phyloP scores from a whole-genome alignment of 2,888 invertebrate species.

The Odontomyia ornata region DNA sequence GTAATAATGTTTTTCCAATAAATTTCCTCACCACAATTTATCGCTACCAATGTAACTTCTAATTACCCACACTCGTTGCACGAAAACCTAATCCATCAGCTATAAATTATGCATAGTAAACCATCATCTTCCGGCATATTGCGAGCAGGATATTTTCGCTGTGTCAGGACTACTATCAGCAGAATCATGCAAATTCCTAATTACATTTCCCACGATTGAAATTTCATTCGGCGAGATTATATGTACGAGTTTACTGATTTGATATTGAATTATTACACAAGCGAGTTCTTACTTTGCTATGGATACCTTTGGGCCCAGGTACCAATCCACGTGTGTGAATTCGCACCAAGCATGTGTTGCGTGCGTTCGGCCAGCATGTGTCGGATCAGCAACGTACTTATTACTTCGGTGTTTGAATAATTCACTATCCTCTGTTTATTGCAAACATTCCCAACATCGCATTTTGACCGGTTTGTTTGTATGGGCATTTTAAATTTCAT shows the following conservation, averaged over 20 bases:
- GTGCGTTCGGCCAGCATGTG: not conserved
- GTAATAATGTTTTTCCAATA: no score
- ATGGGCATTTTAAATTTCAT: not conserved
- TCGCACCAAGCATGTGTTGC: not conserved
- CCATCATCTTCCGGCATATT: no score
- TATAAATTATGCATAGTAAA: no score
- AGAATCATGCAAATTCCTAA: not conserved
- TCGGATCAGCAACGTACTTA: not conserved
- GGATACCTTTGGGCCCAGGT: not conserved
- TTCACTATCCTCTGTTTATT: not conserved
- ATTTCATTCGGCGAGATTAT: not conserved
- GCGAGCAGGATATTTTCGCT: no score
- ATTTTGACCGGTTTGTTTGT: not conserved
- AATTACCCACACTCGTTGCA: no score
- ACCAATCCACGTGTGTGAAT: not conserved
- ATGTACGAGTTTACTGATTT: not conserved
- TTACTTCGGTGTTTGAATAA: not conserved
- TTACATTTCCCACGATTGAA: not conserved
- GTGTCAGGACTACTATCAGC: no score
- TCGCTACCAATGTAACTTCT: no score
- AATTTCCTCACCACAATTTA: no score
- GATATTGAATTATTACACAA: not conserved
- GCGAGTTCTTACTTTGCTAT: not conserved
- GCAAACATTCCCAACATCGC: not conserved
- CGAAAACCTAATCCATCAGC: no score